These are phyloP conservation scores for Yasuhikotakia modesta DNA, from an alignment of 2,797 vertebrate genomes.

Conservation along the genomic window DNA sequence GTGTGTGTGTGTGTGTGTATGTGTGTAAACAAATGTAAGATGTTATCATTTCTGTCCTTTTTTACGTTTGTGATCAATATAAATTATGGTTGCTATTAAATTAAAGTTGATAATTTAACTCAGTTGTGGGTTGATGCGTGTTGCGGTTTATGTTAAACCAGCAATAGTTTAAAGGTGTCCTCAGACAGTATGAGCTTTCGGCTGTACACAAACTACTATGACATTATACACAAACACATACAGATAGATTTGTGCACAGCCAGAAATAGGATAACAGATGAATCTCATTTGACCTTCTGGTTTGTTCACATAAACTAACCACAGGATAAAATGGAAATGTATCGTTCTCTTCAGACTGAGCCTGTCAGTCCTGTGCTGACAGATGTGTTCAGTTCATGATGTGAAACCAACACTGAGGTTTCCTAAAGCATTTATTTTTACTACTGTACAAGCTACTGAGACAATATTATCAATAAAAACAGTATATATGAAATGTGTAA, in stretches of 20 bases:
- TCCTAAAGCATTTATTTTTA: constrained; percentile 21
- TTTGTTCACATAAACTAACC: not conserved
- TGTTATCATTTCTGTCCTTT: constrained; percentile 26
- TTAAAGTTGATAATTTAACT: constrained; percentile 31
- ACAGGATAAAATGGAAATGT: too few species aligned
- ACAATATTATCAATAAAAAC: constrained; percentile 6
- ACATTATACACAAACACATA: not conserved
- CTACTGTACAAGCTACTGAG: not conserved
- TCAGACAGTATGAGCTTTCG: too few species aligned
- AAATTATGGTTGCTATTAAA: constrained; percentile 39
- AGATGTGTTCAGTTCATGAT: constrained; percentile 1
- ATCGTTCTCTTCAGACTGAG: not conserved
- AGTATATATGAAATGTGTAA: not conserved
- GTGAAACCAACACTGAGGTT: constrained; percentile 3
- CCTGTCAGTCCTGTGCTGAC: constrained; percentile 8
- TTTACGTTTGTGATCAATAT: constrained; percentile 21
- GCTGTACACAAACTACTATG: not conserved
- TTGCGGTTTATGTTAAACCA: too few species aligned
- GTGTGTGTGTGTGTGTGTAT: too few species aligned
- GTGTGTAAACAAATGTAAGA: not conserved
- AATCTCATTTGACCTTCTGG: too few species aligned
- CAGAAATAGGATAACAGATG: too few species aligned
- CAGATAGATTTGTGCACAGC: too few species aligned
- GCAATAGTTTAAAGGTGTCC: too few species aligned
- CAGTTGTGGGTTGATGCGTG: too few species aligned